These are phyloP conservation scores for Elegia similella DNA, from an alignment of 2,888 invertebrate species.

Conservation along the genomic window DNA sequence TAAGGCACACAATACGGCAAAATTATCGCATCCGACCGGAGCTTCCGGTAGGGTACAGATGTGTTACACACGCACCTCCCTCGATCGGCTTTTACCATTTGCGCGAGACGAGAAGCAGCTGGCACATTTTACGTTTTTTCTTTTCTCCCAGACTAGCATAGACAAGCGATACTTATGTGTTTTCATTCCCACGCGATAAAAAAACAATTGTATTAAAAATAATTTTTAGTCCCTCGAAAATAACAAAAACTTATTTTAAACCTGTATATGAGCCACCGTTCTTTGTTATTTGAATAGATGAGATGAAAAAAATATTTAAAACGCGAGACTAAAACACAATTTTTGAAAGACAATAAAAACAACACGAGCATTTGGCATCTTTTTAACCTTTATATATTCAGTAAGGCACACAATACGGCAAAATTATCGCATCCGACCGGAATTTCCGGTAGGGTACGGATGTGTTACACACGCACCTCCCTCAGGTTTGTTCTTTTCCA, in stretches of 20 bases:
- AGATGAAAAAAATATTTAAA: background rate
- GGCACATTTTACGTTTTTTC: too few relatives aligned
- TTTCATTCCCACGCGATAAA: too few relatives aligned
- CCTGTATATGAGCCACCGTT: background rate
- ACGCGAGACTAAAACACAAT: background rate
- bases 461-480: slow-evolving; percentile 24
- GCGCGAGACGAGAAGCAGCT: too few relatives aligned
- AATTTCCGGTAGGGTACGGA: slow-evolving; percentile 42
- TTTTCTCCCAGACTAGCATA: too few relatives aligned
- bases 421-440: slow-evolving; percentile 50
- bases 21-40: slow-evolving; percentile 49
- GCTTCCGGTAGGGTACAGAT: slow-evolving; percentile 42
- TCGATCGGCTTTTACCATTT: too few relatives aligned
- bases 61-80: slow-evolving; percentile 23
- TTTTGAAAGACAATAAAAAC: background rate
- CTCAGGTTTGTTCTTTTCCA: slow-evolving; percentile 11
- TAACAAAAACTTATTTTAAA: too few relatives aligned
- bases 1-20: slow-evolving; percentile 26
- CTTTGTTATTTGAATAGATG: too few relatives aligned
- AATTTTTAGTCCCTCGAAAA: too few relatives aligned
- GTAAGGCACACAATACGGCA: slow-evolving; percentile 25
- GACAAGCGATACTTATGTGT: too few relatives aligned
- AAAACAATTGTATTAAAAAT: too few relatives aligned
- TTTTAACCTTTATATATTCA: slow-evolving; percentile 6
- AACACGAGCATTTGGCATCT: slow-evolving; percentile 9